Base-by-base conservation (phyloP, 2,113 vertebrate species). In the Tenrec ecaudatus region DNA sequence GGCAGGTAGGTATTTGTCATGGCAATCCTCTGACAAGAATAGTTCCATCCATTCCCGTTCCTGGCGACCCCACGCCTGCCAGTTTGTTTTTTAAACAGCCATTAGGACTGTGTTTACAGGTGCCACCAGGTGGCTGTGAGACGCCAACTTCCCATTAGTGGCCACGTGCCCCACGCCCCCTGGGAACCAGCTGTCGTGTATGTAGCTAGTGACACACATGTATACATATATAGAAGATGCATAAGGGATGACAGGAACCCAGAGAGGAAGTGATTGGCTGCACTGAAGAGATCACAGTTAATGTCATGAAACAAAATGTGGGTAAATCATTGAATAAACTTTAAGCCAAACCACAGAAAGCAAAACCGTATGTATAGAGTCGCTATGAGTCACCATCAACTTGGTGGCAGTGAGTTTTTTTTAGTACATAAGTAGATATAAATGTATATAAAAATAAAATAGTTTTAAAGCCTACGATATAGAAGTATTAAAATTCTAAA, bases 1-100 rank as follows among this genome's bases (percentile, higher is more conserved):
- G 2, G n/a, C 2, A 1, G 0, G 0, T 4, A 53, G 47, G 0
- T 36, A 2, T 29, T 75, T 29, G 31, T 43, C 25, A 9, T 3
- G 33, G 71, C 58, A 11, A 23, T n/a, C 11, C 29, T 36, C 0
- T 1, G 15, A 82, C 31, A n/a, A 17, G 29, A 69, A 69, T 15
- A 19, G 14, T 4, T 69, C 31, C 68, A 31, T 19, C 31, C 10
- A 6, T 69, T n/a, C 31, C 14, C 4, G 9, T 10, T 69, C 68
- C 16, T 69, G 31, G 66, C 1, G 29, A 68, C 29, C 11, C 27
- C 29, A 31, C 31, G 29, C 31, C 3, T 68, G 29, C 31, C 66
- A 68, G 66, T 69, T 69, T 17, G 68, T 31, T 10, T 53, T 53
- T 53, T 14, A 69, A 15, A 29, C 66, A 69, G n/a, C n/a, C 31